These are phyloP conservation scores for Cosmia pyralina DNA, from an alignment of 2,888 invertebrate species.

Conservation along the genomic window DNA sequence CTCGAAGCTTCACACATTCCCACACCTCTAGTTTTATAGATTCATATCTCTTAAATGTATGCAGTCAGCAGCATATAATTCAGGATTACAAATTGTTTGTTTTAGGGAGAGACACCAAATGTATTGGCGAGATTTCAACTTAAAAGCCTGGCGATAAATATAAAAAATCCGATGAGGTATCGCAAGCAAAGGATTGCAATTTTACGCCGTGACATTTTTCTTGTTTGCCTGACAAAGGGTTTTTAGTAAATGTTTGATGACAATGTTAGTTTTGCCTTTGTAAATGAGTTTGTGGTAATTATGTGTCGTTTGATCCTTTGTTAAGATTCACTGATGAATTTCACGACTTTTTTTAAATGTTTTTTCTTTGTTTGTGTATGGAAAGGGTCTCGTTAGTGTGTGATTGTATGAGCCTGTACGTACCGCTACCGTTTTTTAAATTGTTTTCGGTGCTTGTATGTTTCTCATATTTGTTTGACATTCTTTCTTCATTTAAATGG, in stretches of 20 bases:
- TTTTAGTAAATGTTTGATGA: conserved; percentile 78
- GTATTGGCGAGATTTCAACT: conserved; percentile 88
- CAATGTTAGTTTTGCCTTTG: conserved; percentile 79
- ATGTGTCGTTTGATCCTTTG: conserved; percentile 73
- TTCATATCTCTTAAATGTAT: conserved; percentile 90
- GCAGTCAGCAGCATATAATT: conserved; percentile 90
- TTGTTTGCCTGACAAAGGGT: conserved; percentile 83
- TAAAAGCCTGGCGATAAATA: conserved; percentile 89
- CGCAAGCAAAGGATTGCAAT: conserved; percentile 78
- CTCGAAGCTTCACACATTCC: conserved; percentile 64
- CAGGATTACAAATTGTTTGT: conserved; percentile 90
- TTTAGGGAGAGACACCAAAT: conserved; percentile 88
- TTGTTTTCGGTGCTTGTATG: neutral
- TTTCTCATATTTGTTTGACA: neutral
- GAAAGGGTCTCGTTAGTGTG: conserved; percentile 35
- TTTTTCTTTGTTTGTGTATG: conserved; percentile 23
- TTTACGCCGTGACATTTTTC: conserved; percentile 77
- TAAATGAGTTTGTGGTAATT: conserved; percentile 85
- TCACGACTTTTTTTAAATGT: conserved; percentile 35
- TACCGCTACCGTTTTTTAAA: conserved; percentile 36
- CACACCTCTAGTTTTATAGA: conserved; percentile 84
- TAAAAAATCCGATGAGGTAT: conserved; percentile 82
- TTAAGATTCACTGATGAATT: conserved; percentile 59
- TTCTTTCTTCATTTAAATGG: neutral
- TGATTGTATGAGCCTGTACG: conserved; percentile 32